Evolutionary conservation across 2,797 vertebrate species (phyloP).

Genomic region (Triplophysa bombifrons): DNA sequence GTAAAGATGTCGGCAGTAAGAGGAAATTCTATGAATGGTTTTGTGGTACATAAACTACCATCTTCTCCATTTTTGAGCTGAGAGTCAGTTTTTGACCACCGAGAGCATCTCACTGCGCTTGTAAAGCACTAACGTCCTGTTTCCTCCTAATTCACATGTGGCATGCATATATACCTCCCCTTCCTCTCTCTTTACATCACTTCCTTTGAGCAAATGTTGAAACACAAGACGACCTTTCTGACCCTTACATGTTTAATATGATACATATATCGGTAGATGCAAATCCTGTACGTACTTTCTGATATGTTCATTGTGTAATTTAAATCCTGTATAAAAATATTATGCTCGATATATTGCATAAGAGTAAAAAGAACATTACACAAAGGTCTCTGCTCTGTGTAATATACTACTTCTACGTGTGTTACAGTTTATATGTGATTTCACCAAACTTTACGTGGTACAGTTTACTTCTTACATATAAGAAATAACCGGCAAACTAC

Average conservation of each 20-base stretch:
- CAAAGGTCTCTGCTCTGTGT: too few species aligned
- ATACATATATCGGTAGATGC: not conserved
- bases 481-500: too few species aligned
- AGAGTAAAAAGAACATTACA: too few species aligned
- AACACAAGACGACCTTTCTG: not conserved
- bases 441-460: too few species aligned
- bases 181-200: conserved; percentile 46
- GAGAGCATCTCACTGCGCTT: conserved; percentile 34
- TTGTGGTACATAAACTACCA: conserved; percentile 19
- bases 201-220: conserved; percentile 9
- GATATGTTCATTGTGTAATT: not conserved
- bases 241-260: conserved; percentile 27
- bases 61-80: conserved; percentile 31
- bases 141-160: conserved; percentile 30
- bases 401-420: too few species aligned
- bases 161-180: conserved; percentile 30
- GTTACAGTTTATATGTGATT: too few species aligned
- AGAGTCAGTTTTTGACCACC: conserved; percentile 10
- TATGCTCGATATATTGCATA: too few species aligned
- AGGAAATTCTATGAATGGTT: conserved; percentile 22
- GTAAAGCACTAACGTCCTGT: conserved; percentile 38
- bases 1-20: conserved; percentile 26
- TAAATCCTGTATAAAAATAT: not conserved
- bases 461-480: too few species aligned
- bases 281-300: not conserved